Percentiles rank a stretch among this genome's conserved stretches.
Conservation (phyloP, 2,113 vertebrate genomes). For the Carassius auratus region DNA sequence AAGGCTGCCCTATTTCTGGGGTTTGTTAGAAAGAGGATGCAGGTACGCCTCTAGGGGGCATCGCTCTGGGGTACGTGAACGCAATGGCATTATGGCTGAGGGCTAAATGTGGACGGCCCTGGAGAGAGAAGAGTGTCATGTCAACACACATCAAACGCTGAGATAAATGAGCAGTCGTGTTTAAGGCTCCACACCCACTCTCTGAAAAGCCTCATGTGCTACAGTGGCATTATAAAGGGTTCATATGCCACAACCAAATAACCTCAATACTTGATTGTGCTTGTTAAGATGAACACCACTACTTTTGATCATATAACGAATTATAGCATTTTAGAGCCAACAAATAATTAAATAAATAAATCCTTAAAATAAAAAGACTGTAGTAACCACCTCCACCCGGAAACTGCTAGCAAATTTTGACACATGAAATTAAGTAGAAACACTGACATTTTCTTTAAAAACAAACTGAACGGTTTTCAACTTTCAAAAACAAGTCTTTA, state of each 20-base stretch:
- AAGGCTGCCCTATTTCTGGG: conserved; percentile 69
- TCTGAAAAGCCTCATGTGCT: background rate
- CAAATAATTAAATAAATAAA: background rate
- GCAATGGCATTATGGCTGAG: background rate
- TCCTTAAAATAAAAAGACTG: background rate
- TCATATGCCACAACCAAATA: background rate
- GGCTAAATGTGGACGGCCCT: background rate
- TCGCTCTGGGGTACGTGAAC: conserved; percentile 37
- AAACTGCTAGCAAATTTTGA: background rate
- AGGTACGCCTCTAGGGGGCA: conserved; percentile 58
- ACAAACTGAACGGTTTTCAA: background rate
- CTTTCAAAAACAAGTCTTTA: background rate
- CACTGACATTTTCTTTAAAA: background rate
- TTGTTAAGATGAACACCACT: background rate
- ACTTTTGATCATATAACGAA: background rate
- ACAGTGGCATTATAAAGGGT: background rate
- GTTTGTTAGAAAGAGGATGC: conserved; percentile 62
- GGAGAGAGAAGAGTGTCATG: conserved; percentile 10
- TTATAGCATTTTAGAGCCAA: background rate
- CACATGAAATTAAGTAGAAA: background rate
- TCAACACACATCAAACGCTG: conserved; percentile 44
- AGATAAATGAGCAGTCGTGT: conserved; percentile 6
- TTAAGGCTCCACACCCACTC: background rate
- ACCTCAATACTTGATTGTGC: background rate
- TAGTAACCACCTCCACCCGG: background rate